Base-by-base conservation (phyloP, 2,888 invertebrate species). In the Lamproptera curius region DNA sequence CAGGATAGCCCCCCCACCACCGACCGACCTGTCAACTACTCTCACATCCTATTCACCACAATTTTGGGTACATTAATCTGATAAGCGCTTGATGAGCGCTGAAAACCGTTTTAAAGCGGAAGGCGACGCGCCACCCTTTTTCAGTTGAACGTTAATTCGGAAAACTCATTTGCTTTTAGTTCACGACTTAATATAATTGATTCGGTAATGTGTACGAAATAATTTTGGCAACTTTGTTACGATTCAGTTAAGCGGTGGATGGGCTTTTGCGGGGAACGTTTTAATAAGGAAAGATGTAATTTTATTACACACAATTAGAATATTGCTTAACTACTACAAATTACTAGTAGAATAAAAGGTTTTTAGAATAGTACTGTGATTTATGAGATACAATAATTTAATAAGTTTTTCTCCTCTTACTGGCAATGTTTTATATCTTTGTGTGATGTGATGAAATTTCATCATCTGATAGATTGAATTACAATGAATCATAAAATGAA, bases 21-120 rank as follows among this genome's bases (percentile, higher is more conserved):
- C n/a, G n/a, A 42, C 41, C 43, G 40, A 41, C 55, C 59, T 54
- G 58, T 54, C 57, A 52, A 20, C 48, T 37, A 34, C 48, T 16
- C 48, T 48, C 48, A 39, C 48, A 38, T 48, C 39, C 38, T 58
- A 56, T 60, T 57, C 61, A 61, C 65, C 67, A 62, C 65, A 65
- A 61, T 63, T 62, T 63, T 56, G 58, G 62, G 58, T 57, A 50
- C 62, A 57, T 61, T 70, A 74, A 75, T 74, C 73, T 68, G 68
- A 71, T 74, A 73, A 72, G 71, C 63, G 58, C 58, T 61, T 70
- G 67, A 71, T 66, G 71, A 70, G 63, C 57, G 55, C 51, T 58
- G 53, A 54, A 64, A 69, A 66, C 69, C 62, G 57, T 59, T 69
- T 67, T 65, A 56, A 20, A 44, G 40, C 16, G 48, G 43, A 39